These are phyloP conservation scores for Caradrina kadenii DNA, from an alignment of 2,888 invertebrate genomes.

Conservation along the genomic window DNA sequence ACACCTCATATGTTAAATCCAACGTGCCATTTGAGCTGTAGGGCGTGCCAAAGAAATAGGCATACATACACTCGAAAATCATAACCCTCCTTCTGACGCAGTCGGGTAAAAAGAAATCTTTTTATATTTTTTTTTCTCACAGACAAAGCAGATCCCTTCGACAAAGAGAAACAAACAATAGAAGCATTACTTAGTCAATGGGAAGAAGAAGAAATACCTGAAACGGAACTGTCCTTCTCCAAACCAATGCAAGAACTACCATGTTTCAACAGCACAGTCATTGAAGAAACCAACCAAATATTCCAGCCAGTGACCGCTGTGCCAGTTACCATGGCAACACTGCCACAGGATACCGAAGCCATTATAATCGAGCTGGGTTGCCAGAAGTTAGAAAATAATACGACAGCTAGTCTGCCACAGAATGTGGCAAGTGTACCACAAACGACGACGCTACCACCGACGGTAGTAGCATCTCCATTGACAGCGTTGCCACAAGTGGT, in stretches of 20 bases:
- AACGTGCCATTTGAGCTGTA: too few species aligned
- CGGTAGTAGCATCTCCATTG: conserved; percentile 28
- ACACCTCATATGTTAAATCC: too few species aligned
- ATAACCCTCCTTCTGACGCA: too few species aligned
- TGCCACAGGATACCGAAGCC: conserved; percentile 73
- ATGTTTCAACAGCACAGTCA: conserved; percentile 83
- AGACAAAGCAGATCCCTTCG: conserved; percentile 86
- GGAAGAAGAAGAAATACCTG: conserved; percentile 86
- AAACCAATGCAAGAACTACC: conserved; percentile 73
- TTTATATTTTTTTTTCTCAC: conserved; percentile 40
- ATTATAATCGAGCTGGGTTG: conserved; percentile 79
- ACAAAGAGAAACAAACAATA: conserved; percentile 84
- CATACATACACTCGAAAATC: too few species aligned
- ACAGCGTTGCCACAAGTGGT: conserved; percentile 22
- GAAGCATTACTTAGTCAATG: conserved; percentile 86
- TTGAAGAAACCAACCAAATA: conserved; percentile 83
- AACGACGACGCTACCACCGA: conserved; percentile 24
- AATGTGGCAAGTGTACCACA: conserved; percentile 36
- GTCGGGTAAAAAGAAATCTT: too few species aligned
- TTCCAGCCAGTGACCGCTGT: conserved; percentile 82
- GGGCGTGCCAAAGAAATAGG: too few species aligned
- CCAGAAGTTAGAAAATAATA: conserved; percentile 27
- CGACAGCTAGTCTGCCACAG: conserved; percentile 5
- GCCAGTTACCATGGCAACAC: conserved; percentile 70
- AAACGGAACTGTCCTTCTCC: conserved; percentile 71